Evolutionary conservation across 2,113 vertebrate genomes (phyloP), one percentile per base, ranked within the genome.

Genomic region (Cettia cetti): DNA sequence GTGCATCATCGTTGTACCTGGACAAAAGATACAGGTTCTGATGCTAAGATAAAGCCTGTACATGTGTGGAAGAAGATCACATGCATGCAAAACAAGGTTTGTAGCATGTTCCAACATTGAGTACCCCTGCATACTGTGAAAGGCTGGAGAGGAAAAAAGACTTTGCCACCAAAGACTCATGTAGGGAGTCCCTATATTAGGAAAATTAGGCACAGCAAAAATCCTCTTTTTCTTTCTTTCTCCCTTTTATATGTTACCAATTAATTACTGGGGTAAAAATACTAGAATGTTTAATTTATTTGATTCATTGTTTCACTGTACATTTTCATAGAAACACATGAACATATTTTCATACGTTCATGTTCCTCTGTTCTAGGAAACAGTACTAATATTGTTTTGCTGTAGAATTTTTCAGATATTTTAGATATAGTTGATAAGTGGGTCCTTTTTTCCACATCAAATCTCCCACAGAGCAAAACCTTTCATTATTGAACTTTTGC

Each of bases 31-130:
- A 35, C 14, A 5, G 7, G 23, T 47, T 69, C 40, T 65, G n/a
- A 57, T 76, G 7, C 37, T 44, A 31, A 47, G 33, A 39, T 68
- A 71, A 80, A 80, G 10, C 21, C 57, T n/a, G 19, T 26, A 56
- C 3, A 17, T 0, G 0, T 8, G 13, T 60, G 35, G 37, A 61
- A 80, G 53, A 82, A 64, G 23, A 50, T 13, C 4, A 50, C 10
- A 71, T 33, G 12, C 13, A 37, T 30, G 12, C 12, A 69, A 83
- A 50, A 11, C 11, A 47, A 64, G 37, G 35, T 72, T 35, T 64
- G 30, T 33, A 71, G 14, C 3, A 13, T 33, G 6, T 23, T 56
- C 68, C 82, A 80, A 39, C 14, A 39, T 4, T 20, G 42, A 45
- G 20, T 66, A 17, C 7, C 30, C 23, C 42, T 66, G 19, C 4